These are phyloP conservation scores for Chiridota heheva DNA, from an alignment of 35 echinoderm and acorn worm genomes.

Conservation along the genomic window DNA sequence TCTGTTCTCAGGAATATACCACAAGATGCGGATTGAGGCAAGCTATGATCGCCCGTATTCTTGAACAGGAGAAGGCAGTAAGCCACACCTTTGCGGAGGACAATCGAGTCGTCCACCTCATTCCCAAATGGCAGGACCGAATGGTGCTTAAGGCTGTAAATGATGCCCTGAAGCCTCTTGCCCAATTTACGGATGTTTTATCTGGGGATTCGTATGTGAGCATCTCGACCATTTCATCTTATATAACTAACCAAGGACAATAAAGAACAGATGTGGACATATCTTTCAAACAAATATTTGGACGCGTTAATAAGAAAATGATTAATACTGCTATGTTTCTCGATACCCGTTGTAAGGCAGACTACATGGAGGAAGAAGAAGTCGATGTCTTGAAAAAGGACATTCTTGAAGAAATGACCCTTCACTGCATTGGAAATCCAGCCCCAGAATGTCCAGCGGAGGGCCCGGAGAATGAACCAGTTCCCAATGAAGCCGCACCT, in stretches of 20 bases:
- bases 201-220: conserved; percentile 15
- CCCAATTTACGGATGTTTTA: conserved; percentile 10
- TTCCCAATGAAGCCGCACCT: not conserved
- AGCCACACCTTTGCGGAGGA: not conserved
- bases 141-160: conserved; percentile 23
- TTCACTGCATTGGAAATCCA: not conserved
- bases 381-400: not conserved
- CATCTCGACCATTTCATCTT: not conserved
- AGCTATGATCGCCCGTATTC: conserved; percentile 7
- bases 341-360: conserved; percentile 16
- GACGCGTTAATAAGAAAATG: not conserved
- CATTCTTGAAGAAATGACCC: conserved; percentile 5
- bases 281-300: conserved; percentile 5
- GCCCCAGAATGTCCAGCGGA: not conserved
- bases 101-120: not conserved
- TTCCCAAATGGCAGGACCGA: conserved; percentile 10
- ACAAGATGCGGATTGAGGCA: conserved; percentile 6
- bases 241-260: conserved; percentile 3
- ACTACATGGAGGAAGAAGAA: conserved; percentile 18
- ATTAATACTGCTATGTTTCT: conserved; percentile 14
- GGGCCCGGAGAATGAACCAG: not conserved
- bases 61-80: conserved; percentile 13
- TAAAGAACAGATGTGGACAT: not conserved
- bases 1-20: conserved; percentile 1
- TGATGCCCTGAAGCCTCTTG: not conserved